Percentiles rank a stretch among this genome's conserved stretches.
phyloP scores from a whole-genome alignment of 2,113 vertebrate species.

The Panurus biarmicus region DNA sequence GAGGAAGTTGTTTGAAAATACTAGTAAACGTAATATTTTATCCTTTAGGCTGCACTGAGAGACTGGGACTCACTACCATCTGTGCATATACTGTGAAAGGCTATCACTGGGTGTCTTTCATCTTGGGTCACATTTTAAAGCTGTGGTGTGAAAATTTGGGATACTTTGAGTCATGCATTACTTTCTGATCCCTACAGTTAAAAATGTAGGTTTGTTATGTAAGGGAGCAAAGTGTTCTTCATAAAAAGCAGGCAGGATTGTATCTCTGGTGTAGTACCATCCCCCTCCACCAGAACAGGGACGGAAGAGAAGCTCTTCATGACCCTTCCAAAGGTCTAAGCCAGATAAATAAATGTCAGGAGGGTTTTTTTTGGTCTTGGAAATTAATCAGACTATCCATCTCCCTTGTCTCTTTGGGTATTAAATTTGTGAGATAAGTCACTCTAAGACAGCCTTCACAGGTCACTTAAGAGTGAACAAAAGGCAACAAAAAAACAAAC shows the following conservation, averaged over 20 bases:
- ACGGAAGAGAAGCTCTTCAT: not conserved
- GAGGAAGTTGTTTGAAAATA: not conserved
- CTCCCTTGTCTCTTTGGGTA: not conserved
- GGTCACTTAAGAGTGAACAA: not conserved
- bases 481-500: not conserved
- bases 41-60: not conserved
- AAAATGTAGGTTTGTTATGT: not conserved
- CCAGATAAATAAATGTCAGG: not conserved
- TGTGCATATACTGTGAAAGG: not conserved
- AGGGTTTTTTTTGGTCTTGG: not conserved
- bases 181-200: not conserved
- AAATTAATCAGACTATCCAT: not conserved
- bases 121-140: not conserved
- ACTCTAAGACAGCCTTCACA: not conserved
- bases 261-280: not conserved
- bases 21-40: not conserved
- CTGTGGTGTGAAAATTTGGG: not conserved
- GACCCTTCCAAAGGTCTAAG: not conserved
- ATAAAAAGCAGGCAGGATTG: not conserved
- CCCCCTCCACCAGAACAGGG: rapidly evolving
- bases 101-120: not conserved
- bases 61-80: not conserved
- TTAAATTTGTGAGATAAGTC: not conserved
- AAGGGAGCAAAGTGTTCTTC: not conserved
- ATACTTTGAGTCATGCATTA: not conserved